Evolutionary conservation across 92 coral and sea anemone species (phyloP), one percentile per base, ranked within the genome.

Genomic region (Heteractis magnifica): DNA sequence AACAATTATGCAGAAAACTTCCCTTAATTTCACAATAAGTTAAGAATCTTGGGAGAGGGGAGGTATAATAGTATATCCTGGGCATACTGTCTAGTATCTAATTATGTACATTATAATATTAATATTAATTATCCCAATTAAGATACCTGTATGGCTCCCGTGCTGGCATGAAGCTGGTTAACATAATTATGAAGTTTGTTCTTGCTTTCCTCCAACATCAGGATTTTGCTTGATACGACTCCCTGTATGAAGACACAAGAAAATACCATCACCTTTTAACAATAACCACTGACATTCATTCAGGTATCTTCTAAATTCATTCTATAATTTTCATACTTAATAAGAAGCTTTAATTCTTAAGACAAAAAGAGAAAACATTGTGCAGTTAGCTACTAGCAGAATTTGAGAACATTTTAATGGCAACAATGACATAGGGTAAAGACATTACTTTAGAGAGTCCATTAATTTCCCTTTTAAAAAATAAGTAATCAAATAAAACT

Each of bases 141-240:
- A n/a, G 10, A 73, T 83, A 95, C 98, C 98, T 95, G 98, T 65
- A 95, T 95, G 34, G 82, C 81, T 56, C 90, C 89, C 74, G 95
- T 89, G 82, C 86, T 89, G 16, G 88, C 93, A 86, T 91, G 89
- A 13, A 95, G 81, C 10, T 77, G 90, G 64, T 92, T 93, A 52
- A 92, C 84, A 75, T 92, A 90, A 82, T 78, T 92, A 18, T 90
- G 88, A 34, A 95, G 78, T 72, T 93, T 91, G 60, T 76, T 76
- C 72, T 85, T 91, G 65, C 92, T 91, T 64, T 89, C 92, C 81
- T 86, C 93, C 77, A 95, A 56, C 56, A 75, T 74, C 77, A 90
- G 86, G 51, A 94, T 81, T 74, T 86, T 94, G 21, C 91, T 93
- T 58, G 90, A 86, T 16, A 95, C 88, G 77, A 94, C 98, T 75